Conservation (phyloP, 64 coral and sea anemone genomes). For the Hydrozoanthus tunicans region DNA sequence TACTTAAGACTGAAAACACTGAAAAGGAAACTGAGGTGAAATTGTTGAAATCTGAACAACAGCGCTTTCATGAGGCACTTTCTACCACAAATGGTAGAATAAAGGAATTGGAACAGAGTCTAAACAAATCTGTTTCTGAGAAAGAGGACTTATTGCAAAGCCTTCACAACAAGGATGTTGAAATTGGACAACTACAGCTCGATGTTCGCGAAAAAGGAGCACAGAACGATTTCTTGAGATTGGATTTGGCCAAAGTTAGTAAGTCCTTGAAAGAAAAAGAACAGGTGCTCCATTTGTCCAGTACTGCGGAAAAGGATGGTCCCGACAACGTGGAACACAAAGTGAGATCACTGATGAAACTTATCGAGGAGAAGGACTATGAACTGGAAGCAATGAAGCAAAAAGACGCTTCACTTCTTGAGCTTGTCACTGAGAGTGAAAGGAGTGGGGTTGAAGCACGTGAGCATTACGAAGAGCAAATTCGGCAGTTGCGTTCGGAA, state of each 20-base stretch:
- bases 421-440: slow-evolving; percentile 71
- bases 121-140: slow-evolving; percentile 25
- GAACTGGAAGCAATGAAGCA: slow-evolving; percentile 86
- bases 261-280: slow-evolving; percentile 84
- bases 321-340: slow-evolving; percentile 28
- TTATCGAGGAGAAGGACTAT: slow-evolving; percentile 87
- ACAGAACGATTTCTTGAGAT: slow-evolving; percentile 72
- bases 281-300: slow-evolving; percentile 59
- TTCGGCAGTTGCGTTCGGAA: slow-evolving; percentile 70
- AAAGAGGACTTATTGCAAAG: slow-evolving; percentile 56
- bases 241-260: slow-evolving; percentile 71
- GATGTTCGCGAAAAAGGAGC: slow-evolving; percentile 85
- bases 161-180: slow-evolving; percentile 59
- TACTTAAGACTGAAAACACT: slow-evolving; percentile 21
- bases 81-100: slow-evolving; percentile 8
- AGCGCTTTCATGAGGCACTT: slow-evolving; percentile 59
- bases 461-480: slow-evolving; percentile 79
- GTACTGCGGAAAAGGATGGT: not conserved
- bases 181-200: slow-evolving; percentile 76
- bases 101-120: slow-evolving; percentile 68
- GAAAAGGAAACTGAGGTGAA: slow-evolving; percentile 73
- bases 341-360: slow-evolving; percentile 52
- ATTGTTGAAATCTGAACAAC: slow-evolving; percentile 53
- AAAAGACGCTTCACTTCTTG: slow-evolving; percentile 87
- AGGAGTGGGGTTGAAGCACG: slow-evolving; percentile 29